Base-by-base conservation (phyloP, 2,113 vertebrate genomes). In the Zootoca vivipara region DNA sequence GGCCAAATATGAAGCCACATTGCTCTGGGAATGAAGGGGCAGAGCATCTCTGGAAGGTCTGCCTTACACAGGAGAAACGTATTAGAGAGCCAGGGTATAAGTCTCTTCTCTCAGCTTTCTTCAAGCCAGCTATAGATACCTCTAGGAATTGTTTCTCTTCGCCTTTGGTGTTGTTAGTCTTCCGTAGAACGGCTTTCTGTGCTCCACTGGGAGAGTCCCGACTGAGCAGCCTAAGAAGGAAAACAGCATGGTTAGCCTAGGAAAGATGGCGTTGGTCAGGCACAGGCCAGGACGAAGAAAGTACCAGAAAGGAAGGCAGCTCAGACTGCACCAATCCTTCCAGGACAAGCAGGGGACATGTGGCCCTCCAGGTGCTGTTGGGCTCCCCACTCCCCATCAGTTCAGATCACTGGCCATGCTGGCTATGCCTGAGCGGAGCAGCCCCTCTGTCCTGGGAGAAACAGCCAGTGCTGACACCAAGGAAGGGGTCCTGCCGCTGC, bases 141-240 rank as follows among this genome's bases (percentile, higher is more conserved):
- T 99, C 99, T 81, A 99, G 93, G 89, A 99, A 99, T 95, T 99
- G 98, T 87, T 98, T 98, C 35, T 98, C 98, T 82, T 99, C 98
- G 69, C 97, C 98, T 91, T 98, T 96, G 93, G 96, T 35, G 0
- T 90, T 69, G 7, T 91, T 89, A 30, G 96, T 96, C 85, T 98
- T 98, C 88, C 98, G 97, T 70, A 99, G 93, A 40, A 99, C 98
- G 0, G 98, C 98, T 93, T 98, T 99, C 96, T 99, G 97, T 1
- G 93, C 94, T 16, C 99, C 98, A 0, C 98, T 98, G 7, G 98
- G 98, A 24, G 98, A 99, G 89, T 99, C 98, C 62, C 94, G 96
- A 94, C 98, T 98, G 72, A 99, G 94, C 82, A 99, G 91, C 95
- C 99, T 99, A 94, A 0, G 30, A 56, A 1, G 58, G 5, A 58